A percentile compares a stretch with the other conserved stretches of the same genome.
Conservation (phyloP, 2,113 vertebrate genomes). For the Percopsis transmontana region DNA sequence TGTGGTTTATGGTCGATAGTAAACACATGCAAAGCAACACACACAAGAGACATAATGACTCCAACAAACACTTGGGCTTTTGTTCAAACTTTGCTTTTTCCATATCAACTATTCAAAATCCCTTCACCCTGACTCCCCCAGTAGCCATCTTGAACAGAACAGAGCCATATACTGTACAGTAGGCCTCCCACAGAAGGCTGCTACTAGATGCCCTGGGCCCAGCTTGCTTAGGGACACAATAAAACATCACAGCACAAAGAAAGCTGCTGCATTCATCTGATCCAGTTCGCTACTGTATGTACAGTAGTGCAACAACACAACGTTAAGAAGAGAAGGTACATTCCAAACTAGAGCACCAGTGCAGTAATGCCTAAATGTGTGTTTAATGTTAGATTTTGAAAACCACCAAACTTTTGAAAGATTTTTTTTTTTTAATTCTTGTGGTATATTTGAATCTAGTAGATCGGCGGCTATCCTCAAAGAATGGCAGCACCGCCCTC, state of each 20-base stretch:
- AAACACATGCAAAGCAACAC: conserved; percentile 10
- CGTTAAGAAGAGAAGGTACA: not conserved
- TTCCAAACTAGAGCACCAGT: not conserved
- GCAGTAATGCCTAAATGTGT: not conserved
- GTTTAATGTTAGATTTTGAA: no score
- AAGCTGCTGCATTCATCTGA: conserved; percentile 6
- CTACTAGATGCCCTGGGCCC: conserved; percentile 31
- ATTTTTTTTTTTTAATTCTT: not conserved
- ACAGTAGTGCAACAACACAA: not conserved
- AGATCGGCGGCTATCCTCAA: not conserved
- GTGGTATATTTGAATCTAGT: not conserved
- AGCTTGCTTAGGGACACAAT: conserved; percentile 39
- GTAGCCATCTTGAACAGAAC: conserved; percentile 53
- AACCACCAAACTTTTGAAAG: no score
- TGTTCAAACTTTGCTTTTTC: conserved; percentile 52
- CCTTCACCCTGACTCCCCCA: conserved; percentile 52
- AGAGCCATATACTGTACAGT: conserved; percentile 26
- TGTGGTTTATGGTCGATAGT: not conserved
- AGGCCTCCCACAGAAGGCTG: conserved; percentile 60
- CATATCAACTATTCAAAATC: conserved; percentile 69
- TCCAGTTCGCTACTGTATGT: not conserved
- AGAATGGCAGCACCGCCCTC: not conserved
- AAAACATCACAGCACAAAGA: conserved; percentile 33
- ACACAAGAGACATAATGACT: conserved; percentile 34
- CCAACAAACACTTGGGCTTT: conserved; percentile 59